Evolutionary conservation across 2,797 vertebrate genomes (phyloP), one percentile per base, ranked within the genome.

Genomic region (Clamator glandarius): DNA sequence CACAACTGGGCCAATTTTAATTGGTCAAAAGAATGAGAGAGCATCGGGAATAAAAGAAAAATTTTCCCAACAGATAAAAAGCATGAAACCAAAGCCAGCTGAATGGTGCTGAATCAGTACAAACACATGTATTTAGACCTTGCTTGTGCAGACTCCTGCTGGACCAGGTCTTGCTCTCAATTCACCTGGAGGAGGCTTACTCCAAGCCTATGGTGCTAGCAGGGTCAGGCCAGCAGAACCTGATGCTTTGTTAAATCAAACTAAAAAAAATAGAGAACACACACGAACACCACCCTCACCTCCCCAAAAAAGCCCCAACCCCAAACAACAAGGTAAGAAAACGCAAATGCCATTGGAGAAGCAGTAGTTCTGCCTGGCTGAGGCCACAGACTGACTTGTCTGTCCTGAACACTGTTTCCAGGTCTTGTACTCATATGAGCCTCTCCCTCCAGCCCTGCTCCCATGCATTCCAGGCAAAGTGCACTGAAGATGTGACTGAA

Each of bases 31-130:
- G 57, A 64, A 16, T 73, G 35, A 63, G 14, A 19, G 20, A 36
- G 12, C 51, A 66, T 59, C 54, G 39, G 41, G 85, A 72, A 59
- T 33, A 33, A 82, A 61, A 80, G 5, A 57, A 80, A 42, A 4
- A 3, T 78, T 80, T 63, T 81, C 44, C 79, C 84, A 51, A 54
- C 26, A 68, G 42, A 54, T 62, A 59, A 68, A 84, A 90, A 72
- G 28, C 66, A 82, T 85, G 84, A 95, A 92, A 82, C 77, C 84
- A 92, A 94, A 96, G 82, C 61, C 79, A 96, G 64, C 87, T 68
- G 2, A 0, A 90, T 0, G 41, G 52, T 85, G 81, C 88, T 73
- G 59, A 83, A 78, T 84, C 51, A 58, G 63, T 73, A 51, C 46
- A 68, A 75, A 75, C 21, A 52, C 48, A 26, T 0, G 23, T 15